Evolutionary conservation across 1,140 invertebrate species (phyloP), one percentile per base, ranked within the genome.

Genomic region (Diabrotica undecimpunctata): DNA sequence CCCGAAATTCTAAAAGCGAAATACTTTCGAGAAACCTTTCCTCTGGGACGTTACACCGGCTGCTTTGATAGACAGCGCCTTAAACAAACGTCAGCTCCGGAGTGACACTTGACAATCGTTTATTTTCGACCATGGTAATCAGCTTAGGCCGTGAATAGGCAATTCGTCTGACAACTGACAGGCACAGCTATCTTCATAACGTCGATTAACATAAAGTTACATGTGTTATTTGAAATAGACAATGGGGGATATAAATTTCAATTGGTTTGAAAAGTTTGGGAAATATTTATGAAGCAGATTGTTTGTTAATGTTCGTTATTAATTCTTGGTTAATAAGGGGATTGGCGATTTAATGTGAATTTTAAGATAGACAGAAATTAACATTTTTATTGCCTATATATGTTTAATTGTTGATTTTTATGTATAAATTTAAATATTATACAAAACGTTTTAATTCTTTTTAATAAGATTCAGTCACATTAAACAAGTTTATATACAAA

Each of bases 261-360:
- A 8, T 37, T 58, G n/a, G 36, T n/a, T 50, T 56, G 41, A 37
- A 61, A 11, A 55, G 57, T 36, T 65, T 39, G 13, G 36, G 25
- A 54, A 59, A 61, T 54, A 65, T 65, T 65, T 61, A 65, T 61
- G 54, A 65, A 46, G 39, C 46, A 65, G 50, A 35, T 54, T 65
- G 58, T 61, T 61, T 65, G 37, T 56, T 46, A 59, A 65, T 46
- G 39, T 6, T 10, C n/a, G 8, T 46, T 8, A n/a, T 46, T 46
- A 46, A 46, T 46, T n/a, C 8, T 46, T 10, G 41, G 8, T 46
- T 46, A 46, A 46, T 46, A 25, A 4, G 25, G 25, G 25, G 25
- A 25, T 25, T 25, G 25, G 25, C 25, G 25, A 25, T 25, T 25
- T 25, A 46, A 46, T n/a, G 8, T 46, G 41, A n/a, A 46, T 46